A percentile compares a stretch with the other conserved stretches of the same genome.
Conservation (phyloP, 2,797 vertebrate genomes). For the Onychomys leucogaster region DNA sequence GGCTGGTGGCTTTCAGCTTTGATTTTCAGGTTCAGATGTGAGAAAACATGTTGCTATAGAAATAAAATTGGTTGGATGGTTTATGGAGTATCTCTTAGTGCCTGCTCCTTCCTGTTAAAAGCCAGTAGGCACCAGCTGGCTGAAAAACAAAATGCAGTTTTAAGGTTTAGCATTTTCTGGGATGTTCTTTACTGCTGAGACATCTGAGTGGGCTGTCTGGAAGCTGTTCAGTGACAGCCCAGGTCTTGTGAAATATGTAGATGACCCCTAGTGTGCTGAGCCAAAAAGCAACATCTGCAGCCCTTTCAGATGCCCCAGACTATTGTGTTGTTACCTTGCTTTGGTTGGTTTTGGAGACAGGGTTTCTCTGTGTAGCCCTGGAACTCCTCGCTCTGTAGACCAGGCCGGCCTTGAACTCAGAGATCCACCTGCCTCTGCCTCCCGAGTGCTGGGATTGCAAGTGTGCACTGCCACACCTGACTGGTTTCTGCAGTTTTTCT, state of each 20-base stretch:
- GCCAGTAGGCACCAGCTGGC: slow-evolving; percentile 35
- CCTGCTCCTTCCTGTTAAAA: slow-evolving; percentile 57
- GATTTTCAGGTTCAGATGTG: slow-evolving; percentile 48
- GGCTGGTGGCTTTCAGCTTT: slow-evolving; percentile 50
- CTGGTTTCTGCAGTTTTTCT: background rate
- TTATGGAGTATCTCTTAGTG: slow-evolving; percentile 36
- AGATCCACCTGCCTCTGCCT: background rate
- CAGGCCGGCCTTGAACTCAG: background rate
- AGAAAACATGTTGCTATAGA: slow-evolving; percentile 43
- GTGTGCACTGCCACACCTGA: too few relatives aligned
- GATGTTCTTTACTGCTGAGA: slow-evolving; percentile 4
- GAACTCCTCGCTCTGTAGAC: background rate
- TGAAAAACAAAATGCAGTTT: slow-evolving; percentile 9
- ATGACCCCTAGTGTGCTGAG: background rate
- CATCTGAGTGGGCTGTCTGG: background rate
- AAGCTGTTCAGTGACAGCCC: background rate
- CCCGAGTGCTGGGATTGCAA: background rate
- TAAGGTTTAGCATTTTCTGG: slow-evolving; percentile 44
- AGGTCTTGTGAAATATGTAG: background rate
- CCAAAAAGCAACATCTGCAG: background rate
- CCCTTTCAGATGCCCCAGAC: background rate
- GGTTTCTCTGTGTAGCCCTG: background rate
- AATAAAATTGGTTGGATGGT: slow-evolving; percentile 1
- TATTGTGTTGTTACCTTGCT: background rate
- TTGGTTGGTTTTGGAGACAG: background rate